Base-by-base conservation (phyloP, 2,888 invertebrate genomes). In the Chrysodeixis includens region DNA sequence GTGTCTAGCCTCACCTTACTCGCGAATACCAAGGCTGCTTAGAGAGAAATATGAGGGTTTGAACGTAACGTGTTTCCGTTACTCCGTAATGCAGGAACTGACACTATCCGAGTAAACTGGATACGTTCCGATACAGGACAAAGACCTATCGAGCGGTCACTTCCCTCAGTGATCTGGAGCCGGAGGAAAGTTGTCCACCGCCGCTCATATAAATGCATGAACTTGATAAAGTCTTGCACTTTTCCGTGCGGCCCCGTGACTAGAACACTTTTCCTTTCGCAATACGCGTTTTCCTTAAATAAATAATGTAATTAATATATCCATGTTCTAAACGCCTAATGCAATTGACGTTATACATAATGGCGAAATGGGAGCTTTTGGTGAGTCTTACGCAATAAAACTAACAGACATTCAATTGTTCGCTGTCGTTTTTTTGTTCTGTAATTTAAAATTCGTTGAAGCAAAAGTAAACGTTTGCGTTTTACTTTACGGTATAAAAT, bases 171-270 rank as follows among this genome's bases (percentile, higher is more conserved):
- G 83, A 89, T 91, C 92, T 93, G 91, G 93, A 92, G 81, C 84
- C 78, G 56, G 82, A 93, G 90, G 93, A 94, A 95, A 94, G 93
- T 93, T 91, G 92, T 85, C 85, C 79, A 84, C 75, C 74, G 79
- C 81, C 86, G 86, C 86, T 90, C 86, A 90, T 94, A 94, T 94
- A 95, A 94, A 94, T 92, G 86, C 92, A 85, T 93, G 92, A 93
- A 94, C 93, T 93, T 94, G 92, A 93, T 93, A 92, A 86, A 74
- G 77, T 79, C 86, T 75, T 74, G 84, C 94, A 95, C 94, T 94
- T 93, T 93, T 94, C 93, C 90, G 74, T 77, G 86, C 83, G 87
- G 78, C 83, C 78, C 74, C 82, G 85, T 84, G 87, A 78, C 81
- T 82, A 83, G 88, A 90, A 79, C 92, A 91, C 93, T 93, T 94